phyloP scores from a whole-genome alignment of 2,113 vertebrate species.

The Geococcyx californianus region DNA sequence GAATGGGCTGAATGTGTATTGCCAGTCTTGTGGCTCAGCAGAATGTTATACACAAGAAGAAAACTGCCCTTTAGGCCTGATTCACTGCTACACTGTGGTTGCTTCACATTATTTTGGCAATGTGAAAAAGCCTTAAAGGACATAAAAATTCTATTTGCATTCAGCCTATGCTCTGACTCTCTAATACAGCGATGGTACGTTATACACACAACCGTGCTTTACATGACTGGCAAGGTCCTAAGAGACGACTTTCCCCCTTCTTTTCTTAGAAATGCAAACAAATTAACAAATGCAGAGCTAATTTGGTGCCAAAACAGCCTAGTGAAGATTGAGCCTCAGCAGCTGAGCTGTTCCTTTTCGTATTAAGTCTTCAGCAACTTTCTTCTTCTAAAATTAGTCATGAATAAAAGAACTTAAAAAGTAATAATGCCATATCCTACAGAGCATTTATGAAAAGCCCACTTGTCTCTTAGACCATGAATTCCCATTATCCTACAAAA shows the following conservation, averaged over 20 bases:
- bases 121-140: background rate
- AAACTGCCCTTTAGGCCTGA: background rate
- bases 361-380: background rate
- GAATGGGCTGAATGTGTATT: background rate
- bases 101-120: background rate
- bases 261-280: slow-evolving; percentile 33
- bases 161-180: background rate
- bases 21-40: background rate
- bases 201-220: background rate
- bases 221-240: background rate
- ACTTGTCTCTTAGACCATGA: background rate
- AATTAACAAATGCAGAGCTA: slow-evolving; percentile 47
- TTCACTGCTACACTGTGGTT: background rate
- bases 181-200: background rate
- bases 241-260: background rate
- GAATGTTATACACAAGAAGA: background rate
- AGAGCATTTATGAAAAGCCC: slow-evolving; percentile 1
- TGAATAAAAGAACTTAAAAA: background rate
- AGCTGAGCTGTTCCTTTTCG: background rate
- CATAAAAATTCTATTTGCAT: background rate
- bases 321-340: background rate
- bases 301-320: background rate
- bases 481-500: background rate
- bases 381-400: slow-evolving; percentile 5
- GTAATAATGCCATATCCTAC: background rate